Conservation (phyloP, 2,797 vertebrate genomes). For the Squalus acanthias region DNA sequence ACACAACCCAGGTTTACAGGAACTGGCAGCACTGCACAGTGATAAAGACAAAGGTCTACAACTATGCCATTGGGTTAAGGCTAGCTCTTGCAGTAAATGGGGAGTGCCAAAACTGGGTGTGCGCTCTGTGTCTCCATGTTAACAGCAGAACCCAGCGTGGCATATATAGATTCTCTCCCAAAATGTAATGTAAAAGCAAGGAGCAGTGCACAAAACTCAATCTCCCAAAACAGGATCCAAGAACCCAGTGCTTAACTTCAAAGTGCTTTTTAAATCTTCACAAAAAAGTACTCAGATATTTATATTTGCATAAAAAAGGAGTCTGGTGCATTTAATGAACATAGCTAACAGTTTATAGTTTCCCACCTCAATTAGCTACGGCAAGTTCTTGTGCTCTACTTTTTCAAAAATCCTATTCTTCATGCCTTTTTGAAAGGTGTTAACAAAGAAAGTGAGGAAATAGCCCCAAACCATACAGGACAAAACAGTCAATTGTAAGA, state of each 20-base stretch:
- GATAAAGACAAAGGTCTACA: not conserved
- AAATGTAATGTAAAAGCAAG: not conserved
- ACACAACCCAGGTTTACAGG: not conserved
- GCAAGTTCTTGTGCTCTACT: conserved; percentile 48
- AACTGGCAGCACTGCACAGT: no score
- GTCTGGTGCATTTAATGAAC: conserved; percentile 50
- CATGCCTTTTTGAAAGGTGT: conserved; percentile 29
- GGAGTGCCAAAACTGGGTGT: not conserved
- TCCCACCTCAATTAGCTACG: conserved; percentile 56
- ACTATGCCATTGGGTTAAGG: not conserved
- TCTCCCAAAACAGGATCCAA: no score
- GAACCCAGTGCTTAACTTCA: not conserved
- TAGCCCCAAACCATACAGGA: conserved; percentile 11
- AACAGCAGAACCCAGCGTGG: not conserved
- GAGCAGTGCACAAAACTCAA: conserved; percentile 40
- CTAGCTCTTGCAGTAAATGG: not conserved
- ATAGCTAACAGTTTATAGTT: conserved; percentile 46
- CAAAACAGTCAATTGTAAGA: conserved; percentile 37
- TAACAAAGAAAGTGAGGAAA: conserved; percentile 29
- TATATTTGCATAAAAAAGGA: not conserved
- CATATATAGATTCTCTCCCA: not conserved
- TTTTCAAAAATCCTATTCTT: conserved; percentile 18
- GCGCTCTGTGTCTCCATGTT: not conserved
- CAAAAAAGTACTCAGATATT: not conserved
- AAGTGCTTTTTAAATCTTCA: not conserved